These are phyloP conservation scores for Lordiphosa mommai DNA, from an alignment of 1,140 invertebrate genomes.

Conservation along the genomic window DNA sequence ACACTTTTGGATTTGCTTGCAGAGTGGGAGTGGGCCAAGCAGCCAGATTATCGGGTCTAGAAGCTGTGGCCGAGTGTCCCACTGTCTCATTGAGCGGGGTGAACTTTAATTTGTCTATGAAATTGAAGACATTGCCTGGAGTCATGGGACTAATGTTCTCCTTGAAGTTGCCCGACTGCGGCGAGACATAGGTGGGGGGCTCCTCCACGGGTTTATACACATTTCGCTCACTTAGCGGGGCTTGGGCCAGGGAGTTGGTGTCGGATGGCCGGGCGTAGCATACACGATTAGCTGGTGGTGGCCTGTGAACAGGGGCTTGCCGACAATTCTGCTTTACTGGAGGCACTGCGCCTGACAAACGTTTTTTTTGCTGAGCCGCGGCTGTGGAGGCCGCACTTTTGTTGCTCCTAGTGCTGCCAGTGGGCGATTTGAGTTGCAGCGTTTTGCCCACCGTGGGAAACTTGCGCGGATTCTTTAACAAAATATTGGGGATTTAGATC, in stretches of 20 bases:
- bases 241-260: too few species aligned
- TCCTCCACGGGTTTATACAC: too few species aligned
- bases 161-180: conserved; percentile 36
- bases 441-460: conserved; percentile 70
- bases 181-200: conserved; percentile 19
- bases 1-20: not conserved
- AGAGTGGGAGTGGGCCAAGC: conserved; percentile 65
- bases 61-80: not conserved
- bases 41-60: conserved; percentile 56
- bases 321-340: conserved; percentile 18
- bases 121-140: conserved; percentile 46
- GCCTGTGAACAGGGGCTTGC: not conserved
- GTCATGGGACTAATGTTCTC: conserved; percentile 70
- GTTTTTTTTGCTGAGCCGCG: conserved; percentile 47
- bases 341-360: conserved; percentile 17
- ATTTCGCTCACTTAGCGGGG: too few species aligned
- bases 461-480: conserved; percentile 53
- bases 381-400: conserved; percentile 2
- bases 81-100: conserved; percentile 47
- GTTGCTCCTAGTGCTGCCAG: conserved; percentile 30
- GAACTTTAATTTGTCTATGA: conserved; percentile 73
- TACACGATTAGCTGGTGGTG: too few species aligned
- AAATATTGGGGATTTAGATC: conserved; percentile 17
- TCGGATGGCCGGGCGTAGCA: too few species aligned
- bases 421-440: conserved; percentile 57